phyloP scores from a whole-genome alignment of 2,797 vertebrate species.

The Phrynocephalus vlangalii region DNA sequence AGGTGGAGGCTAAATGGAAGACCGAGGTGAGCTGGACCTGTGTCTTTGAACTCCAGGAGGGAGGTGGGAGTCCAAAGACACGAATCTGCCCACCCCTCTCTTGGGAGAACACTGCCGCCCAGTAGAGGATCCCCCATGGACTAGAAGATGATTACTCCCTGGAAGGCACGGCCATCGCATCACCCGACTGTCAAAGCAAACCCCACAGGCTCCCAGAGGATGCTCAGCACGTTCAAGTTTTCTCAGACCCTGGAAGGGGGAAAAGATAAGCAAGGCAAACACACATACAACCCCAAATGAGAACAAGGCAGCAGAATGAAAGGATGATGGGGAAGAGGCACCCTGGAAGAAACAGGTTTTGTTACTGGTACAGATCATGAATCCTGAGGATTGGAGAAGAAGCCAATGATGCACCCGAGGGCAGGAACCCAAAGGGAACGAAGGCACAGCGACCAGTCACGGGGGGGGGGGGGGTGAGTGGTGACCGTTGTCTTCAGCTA shows the following conservation, averaged over 20 bases:
- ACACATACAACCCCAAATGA: too few species aligned
- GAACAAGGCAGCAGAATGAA: not conserved
- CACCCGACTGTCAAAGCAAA: too few species aligned
- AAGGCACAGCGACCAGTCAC: not conserved
- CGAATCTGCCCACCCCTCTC: not conserved
- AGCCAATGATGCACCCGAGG: not conserved
- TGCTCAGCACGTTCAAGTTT: not conserved
- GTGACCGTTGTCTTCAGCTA: not conserved
- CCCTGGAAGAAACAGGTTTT: not conserved
- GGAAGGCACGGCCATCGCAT: not conserved
- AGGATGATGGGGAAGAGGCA: slow-evolving; percentile 53
- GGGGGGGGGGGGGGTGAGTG: slow-evolving; percentile 40
- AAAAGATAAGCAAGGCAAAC: slow-evolving; percentile 53
- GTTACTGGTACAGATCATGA: not conserved
- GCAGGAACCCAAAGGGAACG: slow-evolving; percentile 37
- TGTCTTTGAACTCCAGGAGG: not conserved
- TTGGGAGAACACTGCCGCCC: not conserved
- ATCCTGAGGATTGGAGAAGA: slow-evolving; percentile 31
- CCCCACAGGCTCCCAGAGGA: not conserved
- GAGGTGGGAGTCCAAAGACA: not conserved
- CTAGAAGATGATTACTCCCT: too few species aligned
- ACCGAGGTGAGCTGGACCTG: not conserved
- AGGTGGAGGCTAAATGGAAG: not conserved
- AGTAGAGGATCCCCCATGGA: not conserved
- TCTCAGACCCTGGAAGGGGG: slow-evolving; percentile 54